These are phyloP conservation scores for Hemiscyllium ocellatum DNA, from an alignment of 2,113 vertebrate species.

Conservation along the genomic window DNA sequence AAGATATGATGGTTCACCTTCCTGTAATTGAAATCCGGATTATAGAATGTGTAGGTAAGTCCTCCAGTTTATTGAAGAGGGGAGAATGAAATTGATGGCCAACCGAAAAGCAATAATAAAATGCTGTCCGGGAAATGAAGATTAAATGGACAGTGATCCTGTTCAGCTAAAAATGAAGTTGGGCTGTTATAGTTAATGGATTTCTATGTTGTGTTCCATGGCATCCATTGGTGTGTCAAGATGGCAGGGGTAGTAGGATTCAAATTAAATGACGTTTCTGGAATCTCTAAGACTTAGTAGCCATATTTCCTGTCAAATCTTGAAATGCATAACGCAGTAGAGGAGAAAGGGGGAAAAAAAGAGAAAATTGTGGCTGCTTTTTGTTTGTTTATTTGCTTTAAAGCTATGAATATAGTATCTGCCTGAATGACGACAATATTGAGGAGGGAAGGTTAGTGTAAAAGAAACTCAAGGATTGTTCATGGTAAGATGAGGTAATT, in stretches of 20 bases:
- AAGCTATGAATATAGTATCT: neutral
- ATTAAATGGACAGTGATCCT: neutral
- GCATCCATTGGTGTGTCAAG: neutral
- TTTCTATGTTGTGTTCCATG: neutral
- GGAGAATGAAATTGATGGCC: neutral
- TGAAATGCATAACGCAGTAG: neutral
- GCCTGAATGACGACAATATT: neutral
- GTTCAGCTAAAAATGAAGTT: neutral
- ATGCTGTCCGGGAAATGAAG: neutral
- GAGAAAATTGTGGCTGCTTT: neutral
- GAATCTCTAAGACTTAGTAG: neutral
- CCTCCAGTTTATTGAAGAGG: neutral
- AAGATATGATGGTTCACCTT: conserved; percentile 85
- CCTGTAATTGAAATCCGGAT: conserved; percentile 89
- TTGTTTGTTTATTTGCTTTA: neutral
- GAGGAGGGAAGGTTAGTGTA: neutral
- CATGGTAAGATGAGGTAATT: neutral
- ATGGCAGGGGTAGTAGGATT: neutral
- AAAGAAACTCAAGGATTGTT: neutral
- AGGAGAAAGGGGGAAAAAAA: too few relatives aligned
- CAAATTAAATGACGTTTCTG: neutral
- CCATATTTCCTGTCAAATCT: neutral
- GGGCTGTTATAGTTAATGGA: neutral
- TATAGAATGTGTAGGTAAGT: conserved; percentile 84
- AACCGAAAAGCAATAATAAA: neutral